Base-by-base conservation (phyloP, 1,140 invertebrate species). In the Danaus melanippus region DNA sequence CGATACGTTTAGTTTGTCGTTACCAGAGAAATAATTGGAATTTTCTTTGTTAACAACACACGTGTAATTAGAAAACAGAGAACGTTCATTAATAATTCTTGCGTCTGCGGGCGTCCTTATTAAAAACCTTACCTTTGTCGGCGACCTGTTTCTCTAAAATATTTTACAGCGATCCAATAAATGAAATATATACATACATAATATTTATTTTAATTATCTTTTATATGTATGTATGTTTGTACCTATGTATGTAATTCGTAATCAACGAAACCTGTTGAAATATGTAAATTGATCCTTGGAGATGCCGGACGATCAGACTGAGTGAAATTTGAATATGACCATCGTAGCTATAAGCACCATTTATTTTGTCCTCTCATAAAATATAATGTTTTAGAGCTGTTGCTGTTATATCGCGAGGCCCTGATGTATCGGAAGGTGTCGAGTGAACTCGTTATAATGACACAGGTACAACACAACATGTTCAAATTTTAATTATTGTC, bases 281-380 rank as follows among this genome's bases (percentile, higher is more conserved):
- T 85, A 86, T 86, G 83, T 81, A 86, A 86, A 86, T 86, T 79
- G 80, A 81, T 84, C 83, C 79, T 84, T 66, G 62, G 80, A 86
- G 82, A 82, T 82, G 77, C 66, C 74, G 74, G 80, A 74, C 76
- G 66, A 68, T 67, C 69, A 69, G 74, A 75, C 73, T 67, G 70
- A 75, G 66, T 77, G 71, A 75, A 81, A 84, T 86, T 84, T 84
- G 80, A 86, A 86, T 86, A 80, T 83, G 84, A 84, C 73, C 68
- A 56, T 66, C 62, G 65, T 55, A 66, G 67, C 74, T 84, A 86
- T 81, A 83, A 79, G 78, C 75, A 73, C 68, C 83, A 84, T 84
- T 84, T 86, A 81, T 83, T 86, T 80, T 62, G 75, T 65, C 74
- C 80, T 69, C 64, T 60, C 76, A 82, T 86, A 84, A 86, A 86